These are phyloP conservation scores for Podabrus alpinus DNA, from an alignment of 2,888 invertebrate genomes.

Conservation along the genomic window DNA sequence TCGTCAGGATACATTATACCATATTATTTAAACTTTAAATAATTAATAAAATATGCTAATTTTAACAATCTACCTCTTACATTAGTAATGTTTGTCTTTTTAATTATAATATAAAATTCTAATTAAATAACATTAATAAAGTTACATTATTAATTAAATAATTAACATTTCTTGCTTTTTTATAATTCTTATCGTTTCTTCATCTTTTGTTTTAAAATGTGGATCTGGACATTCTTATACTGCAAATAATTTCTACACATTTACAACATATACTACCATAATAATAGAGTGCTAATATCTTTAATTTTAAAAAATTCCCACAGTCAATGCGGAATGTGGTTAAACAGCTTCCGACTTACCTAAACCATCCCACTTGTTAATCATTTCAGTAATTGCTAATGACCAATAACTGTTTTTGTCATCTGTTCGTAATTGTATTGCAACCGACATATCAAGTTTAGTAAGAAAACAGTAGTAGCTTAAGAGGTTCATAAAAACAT, in stretches of 20 bases:
- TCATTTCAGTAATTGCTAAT: constrained; percentile 18
- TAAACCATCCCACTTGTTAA: constrained; percentile 17
- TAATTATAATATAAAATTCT: neutral
- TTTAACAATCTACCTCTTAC: neutral
- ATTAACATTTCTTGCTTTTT: no score
- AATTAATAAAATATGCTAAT: neutral
- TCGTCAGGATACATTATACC: neutral
- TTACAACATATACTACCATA: neutral
- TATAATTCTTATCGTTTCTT: neutral
- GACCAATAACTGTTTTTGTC: constrained; percentile 12
- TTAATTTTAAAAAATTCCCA: constrained; percentile 27
- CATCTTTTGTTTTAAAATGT: neutral
- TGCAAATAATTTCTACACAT: neutral
- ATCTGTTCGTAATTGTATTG: constrained; percentile 4
- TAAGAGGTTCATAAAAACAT: neutral
- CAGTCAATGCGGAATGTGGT: constrained; percentile 32
- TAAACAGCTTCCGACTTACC: constrained; percentile 27
- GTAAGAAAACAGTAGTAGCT: neutral
- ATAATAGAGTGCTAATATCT: constrained; percentile 6
- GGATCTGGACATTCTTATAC: neutral
- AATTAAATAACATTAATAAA: neutral
- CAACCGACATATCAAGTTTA: neutral
- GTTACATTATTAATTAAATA: no score
- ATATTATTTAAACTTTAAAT: neutral
- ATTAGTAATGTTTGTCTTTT: neutral